Evolutionary conservation across 2,797 vertebrate genomes (phyloP).

Genomic region (Numenius phaeopus): DNA sequence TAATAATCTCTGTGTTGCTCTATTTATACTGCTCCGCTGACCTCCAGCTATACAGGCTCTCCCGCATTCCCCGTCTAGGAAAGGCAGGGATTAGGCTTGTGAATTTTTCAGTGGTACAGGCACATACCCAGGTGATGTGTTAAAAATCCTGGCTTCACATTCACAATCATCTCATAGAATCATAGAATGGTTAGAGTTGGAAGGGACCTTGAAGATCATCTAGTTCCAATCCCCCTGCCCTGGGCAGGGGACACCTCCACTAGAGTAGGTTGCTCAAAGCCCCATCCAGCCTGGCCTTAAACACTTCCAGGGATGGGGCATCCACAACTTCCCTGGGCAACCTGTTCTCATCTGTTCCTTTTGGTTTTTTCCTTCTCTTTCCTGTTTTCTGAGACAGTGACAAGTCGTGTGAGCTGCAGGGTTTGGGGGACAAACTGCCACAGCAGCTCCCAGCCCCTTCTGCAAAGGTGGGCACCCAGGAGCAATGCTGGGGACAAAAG

Average conservation of each 20-base stretch:
- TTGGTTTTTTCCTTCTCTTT: no score
- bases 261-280: no score
- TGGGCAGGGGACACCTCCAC: no score
- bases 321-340: no score
- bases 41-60: neutral
- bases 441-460: neutral
- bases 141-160: neutral
- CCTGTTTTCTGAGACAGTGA: neutral
- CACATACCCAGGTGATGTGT: neutral
- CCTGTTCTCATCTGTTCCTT: neutral
- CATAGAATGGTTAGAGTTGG: no score
- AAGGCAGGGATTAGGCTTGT: neutral
- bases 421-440: neutral
- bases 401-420: neutral
- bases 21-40: neutral
- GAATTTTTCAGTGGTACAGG: neutral
- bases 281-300: no score
- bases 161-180: neutral
- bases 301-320: no score
- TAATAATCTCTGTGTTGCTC: neutral
- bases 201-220: no score
- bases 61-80: neutral
- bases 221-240: no score
- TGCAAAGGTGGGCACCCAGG: neutral
- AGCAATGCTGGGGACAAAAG: fast-evolving